Conservation (phyloP, 2,888 invertebrate species). For the Sinodicranocentrus sp. region DNA sequence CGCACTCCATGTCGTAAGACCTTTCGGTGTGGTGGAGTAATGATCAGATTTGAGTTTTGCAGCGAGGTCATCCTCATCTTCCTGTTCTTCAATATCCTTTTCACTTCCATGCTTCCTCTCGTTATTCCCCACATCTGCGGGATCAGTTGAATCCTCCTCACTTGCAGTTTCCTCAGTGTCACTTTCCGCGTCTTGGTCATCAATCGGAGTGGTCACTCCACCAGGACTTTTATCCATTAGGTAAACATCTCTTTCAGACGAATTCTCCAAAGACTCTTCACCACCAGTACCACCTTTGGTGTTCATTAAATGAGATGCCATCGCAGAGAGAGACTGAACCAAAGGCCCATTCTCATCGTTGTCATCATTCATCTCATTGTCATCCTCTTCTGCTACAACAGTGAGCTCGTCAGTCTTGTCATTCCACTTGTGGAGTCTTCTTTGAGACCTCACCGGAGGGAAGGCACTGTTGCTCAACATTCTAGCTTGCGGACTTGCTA, state of each 20-base stretch:
- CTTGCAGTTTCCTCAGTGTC: conserved; percentile 67
- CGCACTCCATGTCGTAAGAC: conserved; percentile 76
- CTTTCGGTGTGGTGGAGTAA: conserved; percentile 74
- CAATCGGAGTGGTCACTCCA: conserved; percentile 37
- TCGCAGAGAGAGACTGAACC: conserved; percentile 73
- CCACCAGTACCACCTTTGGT: conserved; percentile 47
- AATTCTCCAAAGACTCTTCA: conserved; percentile 73
- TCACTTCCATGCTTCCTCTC: conserved; percentile 54
- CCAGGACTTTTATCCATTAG: conserved; percentile 63
- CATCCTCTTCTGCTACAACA: conserved; percentile 58
- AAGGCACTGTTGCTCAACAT: conserved; percentile 31
- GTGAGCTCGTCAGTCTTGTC: conserved; percentile 68
- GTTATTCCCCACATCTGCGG: conserved; percentile 34
- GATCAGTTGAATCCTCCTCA: conserved; percentile 66
- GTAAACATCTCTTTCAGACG: conserved; percentile 75
- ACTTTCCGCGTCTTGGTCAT: conserved; percentile 61
- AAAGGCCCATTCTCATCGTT: conserved; percentile 66
- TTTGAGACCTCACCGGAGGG: conserved; percentile 57
- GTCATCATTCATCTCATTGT: conserved; percentile 42
- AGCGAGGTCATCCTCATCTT: conserved; percentile 49
- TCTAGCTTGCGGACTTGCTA: not conserved
- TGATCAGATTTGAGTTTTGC: conserved; percentile 67
- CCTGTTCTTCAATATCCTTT: conserved; percentile 35
- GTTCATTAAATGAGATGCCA: conserved; percentile 72
- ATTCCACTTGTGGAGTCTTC: conserved; percentile 69